phyloP scores from a whole-genome alignment of 1,140 invertebrate genomes.

The Orussus abietinus region DNA sequence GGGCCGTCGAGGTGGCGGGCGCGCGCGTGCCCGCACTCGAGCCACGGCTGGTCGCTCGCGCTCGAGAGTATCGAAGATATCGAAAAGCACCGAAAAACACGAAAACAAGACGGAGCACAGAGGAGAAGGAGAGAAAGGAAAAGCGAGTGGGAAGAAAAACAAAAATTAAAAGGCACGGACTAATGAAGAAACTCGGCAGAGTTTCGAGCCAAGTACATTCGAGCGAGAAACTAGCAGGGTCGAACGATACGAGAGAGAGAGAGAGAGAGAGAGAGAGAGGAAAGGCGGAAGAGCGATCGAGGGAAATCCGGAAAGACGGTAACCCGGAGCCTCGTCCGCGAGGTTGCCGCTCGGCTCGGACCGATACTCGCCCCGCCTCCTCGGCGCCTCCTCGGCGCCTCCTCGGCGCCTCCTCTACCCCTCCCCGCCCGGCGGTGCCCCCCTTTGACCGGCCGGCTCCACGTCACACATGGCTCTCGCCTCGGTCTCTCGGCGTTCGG shows the following conservation, averaged over 20 bases:
- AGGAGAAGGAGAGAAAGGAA: too few species aligned
- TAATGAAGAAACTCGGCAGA: too few species aligned
- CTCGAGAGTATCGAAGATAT: too few species aligned
- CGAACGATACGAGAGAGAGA: neutral
- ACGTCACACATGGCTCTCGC: conserved; percentile 38
- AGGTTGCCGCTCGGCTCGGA: neutral
- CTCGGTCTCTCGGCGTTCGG: conserved; percentile 22
- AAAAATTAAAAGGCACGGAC: neutral
- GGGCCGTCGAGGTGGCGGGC: too few species aligned
- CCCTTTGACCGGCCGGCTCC: conserved; percentile 37
- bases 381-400: conserved; percentile 9
- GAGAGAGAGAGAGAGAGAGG: neutral
- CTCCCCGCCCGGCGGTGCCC: conserved; percentile 24
- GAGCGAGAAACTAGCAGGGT: too few species aligned
- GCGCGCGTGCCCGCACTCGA: too few species aligned
- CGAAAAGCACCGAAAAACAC: too few species aligned
- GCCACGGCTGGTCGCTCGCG: too few species aligned
- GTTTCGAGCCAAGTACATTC: too few species aligned
- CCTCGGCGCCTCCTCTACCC: conserved; percentile 1
- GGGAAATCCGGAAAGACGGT: conserved; percentile 13
- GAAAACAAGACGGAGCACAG: too few species aligned
- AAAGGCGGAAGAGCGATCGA: neutral
- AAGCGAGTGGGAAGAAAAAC: too few species aligned
- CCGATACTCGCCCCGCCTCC: conserved; percentile 11
- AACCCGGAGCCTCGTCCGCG: conserved; percentile 17